Conservation (phyloP, 92 coral and sea anemone genomes). For the Porites divaricata region DNA sequence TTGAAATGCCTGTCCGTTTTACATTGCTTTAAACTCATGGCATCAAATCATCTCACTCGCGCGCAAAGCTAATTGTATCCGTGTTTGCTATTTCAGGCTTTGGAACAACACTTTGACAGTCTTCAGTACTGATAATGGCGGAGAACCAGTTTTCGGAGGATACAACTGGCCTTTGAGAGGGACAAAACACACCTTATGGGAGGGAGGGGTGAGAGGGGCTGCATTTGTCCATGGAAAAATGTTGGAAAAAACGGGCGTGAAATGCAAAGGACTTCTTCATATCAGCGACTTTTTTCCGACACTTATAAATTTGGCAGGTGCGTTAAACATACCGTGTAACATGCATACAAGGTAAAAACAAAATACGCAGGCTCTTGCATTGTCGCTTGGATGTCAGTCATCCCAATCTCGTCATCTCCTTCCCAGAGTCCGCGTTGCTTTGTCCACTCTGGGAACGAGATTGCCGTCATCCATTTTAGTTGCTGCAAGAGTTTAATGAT, state of each 20-base stretch:
- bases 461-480: no score
- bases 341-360: not conserved
- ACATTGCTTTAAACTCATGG: no score
- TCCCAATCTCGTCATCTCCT: no score
- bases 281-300: conserved; percentile 84
- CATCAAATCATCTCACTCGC: not conserved
- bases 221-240: conserved; percentile 68
- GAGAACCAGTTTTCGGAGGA: conserved; percentile 63
- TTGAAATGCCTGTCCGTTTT: no score
- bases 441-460: no score
- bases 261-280: conserved; percentile 63
- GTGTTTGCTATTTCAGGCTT: conserved; percentile 48
- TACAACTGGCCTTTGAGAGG: conserved; percentile 82
- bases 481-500: no score
- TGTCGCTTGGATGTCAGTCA: no score
- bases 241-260: conserved; percentile 53
- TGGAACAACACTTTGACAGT: conserved; percentile 72
- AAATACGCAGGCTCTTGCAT: not conserved
- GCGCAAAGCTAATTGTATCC: not conserved
- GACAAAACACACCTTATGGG: conserved; percentile 69
- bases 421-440: no score
- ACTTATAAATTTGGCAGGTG: conserved; percentile 68
- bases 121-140: conserved; percentile 81
- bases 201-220: conserved; percentile 72
- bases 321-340: not conserved